Base-by-base conservation (phyloP, 2,888 invertebrate genomes). In the Andrena dorsata region DNA sequence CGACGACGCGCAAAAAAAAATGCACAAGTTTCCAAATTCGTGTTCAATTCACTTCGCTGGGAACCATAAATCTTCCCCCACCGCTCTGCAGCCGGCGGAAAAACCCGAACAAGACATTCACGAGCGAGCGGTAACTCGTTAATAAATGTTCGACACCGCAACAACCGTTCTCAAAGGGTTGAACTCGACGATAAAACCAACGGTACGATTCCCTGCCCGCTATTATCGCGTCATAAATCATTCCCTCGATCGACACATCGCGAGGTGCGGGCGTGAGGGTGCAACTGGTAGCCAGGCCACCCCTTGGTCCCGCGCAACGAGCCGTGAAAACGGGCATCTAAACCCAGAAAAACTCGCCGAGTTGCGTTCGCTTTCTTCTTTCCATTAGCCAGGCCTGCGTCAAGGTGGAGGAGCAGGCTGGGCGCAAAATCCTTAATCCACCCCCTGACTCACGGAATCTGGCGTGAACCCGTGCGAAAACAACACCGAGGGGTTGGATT, bases 391-490 rank as follows among this genome's bases (percentile, higher is more conserved):
- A 7, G 61, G 65, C 41, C 41, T 41, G 41, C 41, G 41, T 16
- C 41, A 41, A 41, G 41, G 41, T 56, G 16, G 49, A 4, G 10
- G 23, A 20, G 26, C 53, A 53, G 58, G 64, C 26, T 74, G 66
- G 66, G 61, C 66, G 76, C 28, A 63, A 76, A 80, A 86, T 77
- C 73, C 79, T 86, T 79, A 80, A 81, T 82, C 84, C 86, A 72
- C 41, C 68, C 83, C 60, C 66, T 51, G 71, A 56, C 76, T 56
- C 26, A 61, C 60, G 71, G 66, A 85, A 85, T 87, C 83, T 80
- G 83, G 74, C 76, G 85, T 70, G 85, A 82, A 82, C 68, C 72
- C 79, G 79, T 72, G 76, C 76, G 84, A 80, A 65, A 83, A 82
- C 76, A 76, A 63, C 56, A 68, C 35, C 63, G 69, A 70, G 72